Percentiles rank a stretch among this genome's conserved stretches.
Evolutionary conservation across 2,113 vertebrate species (phyloP).

Genomic region (Corythornis madagascariensis): DNA sequence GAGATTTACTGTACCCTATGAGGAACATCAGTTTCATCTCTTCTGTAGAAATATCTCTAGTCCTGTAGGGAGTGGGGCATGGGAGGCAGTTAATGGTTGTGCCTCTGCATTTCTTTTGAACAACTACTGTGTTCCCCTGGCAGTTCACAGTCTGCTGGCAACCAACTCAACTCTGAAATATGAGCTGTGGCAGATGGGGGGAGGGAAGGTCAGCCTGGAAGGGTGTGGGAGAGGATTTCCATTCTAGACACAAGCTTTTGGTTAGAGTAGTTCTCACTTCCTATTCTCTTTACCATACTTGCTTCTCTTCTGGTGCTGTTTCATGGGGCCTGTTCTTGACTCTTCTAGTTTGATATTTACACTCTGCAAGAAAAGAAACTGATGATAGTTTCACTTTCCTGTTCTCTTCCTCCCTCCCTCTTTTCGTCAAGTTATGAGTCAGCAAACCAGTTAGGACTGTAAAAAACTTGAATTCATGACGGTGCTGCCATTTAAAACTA

Average conservation of each 20-base stretch:
- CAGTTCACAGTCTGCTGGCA: neutral
- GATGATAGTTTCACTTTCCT: neutral
- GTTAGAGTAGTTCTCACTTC: neutral
- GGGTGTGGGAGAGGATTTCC: slow-evolving; percentile 24
- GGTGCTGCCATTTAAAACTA: neutral
- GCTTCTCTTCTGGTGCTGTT: neutral
- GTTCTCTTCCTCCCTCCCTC: neutral
- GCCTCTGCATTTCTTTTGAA: neutral
- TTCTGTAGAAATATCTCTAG: neutral
- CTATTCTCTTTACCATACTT: neutral
- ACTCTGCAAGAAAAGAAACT: neutral
- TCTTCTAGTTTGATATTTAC: neutral
- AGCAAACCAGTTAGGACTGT: neutral
- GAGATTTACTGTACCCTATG: neutral
- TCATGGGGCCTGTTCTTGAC: neutral
- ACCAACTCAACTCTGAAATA: slow-evolving; percentile 54
- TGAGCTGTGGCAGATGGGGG: neutral
- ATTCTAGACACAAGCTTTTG: slow-evolving; percentile 15
- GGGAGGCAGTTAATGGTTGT: neutral
- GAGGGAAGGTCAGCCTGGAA: slow-evolving; percentile 13
- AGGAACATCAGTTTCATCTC: neutral
- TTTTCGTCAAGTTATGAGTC: neutral
- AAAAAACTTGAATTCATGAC: neutral
- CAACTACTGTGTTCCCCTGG: neutral
- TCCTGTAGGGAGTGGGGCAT: neutral